Conservation (phyloP, 1,140 invertebrate genomes). For the Uloborus diversus region DNA sequence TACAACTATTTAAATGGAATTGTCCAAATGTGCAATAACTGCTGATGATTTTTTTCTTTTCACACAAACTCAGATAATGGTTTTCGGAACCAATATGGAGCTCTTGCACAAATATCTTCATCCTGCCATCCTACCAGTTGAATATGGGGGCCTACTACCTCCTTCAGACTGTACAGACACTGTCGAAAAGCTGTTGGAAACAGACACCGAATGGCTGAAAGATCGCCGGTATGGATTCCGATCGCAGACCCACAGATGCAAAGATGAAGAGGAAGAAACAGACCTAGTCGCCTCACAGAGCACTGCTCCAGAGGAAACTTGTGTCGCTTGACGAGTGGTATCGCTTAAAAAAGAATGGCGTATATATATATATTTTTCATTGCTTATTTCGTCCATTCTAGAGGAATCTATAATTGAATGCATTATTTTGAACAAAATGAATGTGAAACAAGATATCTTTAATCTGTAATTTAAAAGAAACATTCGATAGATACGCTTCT, state of each 20-base stretch:
- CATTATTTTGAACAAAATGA: no score
- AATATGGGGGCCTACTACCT: slow-evolving; percentile 45
- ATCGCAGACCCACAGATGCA: background rate
- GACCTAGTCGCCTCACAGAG: background rate
- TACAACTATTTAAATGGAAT: no score
- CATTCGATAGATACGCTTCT: no score
- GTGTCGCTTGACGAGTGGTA: slow-evolving; percentile 29
- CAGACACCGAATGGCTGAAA: slow-evolving; percentile 9
- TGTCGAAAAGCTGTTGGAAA: slow-evolving; percentile 2
- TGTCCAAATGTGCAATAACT: no score
- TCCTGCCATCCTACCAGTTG: slow-evolving; percentile 48
- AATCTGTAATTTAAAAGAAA: no score
- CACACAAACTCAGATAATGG: slow-evolving; percentile 34
- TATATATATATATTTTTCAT: no score
- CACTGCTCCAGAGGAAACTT: slow-evolving; percentile 18
- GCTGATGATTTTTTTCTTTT: no score
- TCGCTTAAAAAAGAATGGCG: no score
- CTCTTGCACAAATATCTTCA: slow-evolving; percentile 54
- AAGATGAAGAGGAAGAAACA: slow-evolving; percentile 13
- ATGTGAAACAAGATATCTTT: no score
- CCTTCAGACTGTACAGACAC: slow-evolving; percentile 36
- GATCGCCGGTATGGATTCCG: slow-evolving; percentile 15
- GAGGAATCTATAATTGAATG: no score
- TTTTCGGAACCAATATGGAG: slow-evolving; percentile 32
- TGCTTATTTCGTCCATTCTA: no score